Evolutionary conservation across 2,113 vertebrate genomes (phyloP).

Genomic region (Sminthopsis crassicaudata): DNA sequence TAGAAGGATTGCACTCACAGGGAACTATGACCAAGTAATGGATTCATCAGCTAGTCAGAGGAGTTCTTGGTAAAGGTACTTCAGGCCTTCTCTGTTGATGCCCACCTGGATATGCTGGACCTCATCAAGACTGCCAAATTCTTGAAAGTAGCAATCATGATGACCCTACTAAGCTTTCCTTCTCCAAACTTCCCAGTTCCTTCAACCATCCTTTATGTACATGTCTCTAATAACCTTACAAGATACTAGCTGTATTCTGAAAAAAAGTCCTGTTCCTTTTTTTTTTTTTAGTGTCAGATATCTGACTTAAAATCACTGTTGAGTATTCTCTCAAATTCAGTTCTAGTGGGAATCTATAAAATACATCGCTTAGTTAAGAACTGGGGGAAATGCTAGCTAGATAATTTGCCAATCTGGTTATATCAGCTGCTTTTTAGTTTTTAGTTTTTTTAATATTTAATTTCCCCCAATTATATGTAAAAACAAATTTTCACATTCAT

Average conservation of each 20-base stretch:
- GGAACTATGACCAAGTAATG: too few species aligned
- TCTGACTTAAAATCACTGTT: neutral
- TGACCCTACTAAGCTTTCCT: too few species aligned
- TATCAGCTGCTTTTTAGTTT: neutral
- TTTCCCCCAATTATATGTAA: neutral
- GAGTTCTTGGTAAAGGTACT: too few species aligned
- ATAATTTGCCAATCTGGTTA: neutral
- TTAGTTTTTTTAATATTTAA: neutral
- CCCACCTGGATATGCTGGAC: too few species aligned
- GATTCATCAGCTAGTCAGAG: too few species aligned
- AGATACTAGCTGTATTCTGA: neutral
- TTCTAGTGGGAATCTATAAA: neutral
- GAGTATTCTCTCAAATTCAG: neutral
- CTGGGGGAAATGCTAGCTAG: neutral
- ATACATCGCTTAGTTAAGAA: neutral
- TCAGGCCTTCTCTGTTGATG: too few species aligned
- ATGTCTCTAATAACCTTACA: neutral
- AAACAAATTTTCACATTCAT: neutral
- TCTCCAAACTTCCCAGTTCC: neutral
- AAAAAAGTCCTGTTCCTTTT: neutral
- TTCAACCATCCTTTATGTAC: neutral
- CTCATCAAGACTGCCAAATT: too few species aligned
- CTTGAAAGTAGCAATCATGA: too few species aligned
- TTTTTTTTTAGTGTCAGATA: too few species aligned
- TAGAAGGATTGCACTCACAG: too few species aligned